Evolutionary conservation across 1,140 invertebrate genomes (phyloP).

Genomic region (Pachypsylla venusta): DNA sequence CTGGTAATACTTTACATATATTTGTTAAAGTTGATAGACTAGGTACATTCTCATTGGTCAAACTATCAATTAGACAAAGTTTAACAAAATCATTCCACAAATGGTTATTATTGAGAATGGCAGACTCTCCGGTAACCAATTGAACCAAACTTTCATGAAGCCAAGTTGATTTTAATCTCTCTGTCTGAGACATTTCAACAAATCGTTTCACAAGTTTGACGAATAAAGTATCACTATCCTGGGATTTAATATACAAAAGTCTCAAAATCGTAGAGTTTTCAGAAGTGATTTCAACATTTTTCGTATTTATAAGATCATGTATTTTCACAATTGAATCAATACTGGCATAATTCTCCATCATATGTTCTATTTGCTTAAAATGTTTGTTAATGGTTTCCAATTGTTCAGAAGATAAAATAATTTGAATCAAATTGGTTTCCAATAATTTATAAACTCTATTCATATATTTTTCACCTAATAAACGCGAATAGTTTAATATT

Average conservation of each 20-base stretch:
- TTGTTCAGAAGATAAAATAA: not conserved
- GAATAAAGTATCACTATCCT: not conserved
- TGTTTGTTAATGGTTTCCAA: too few relatives aligned
- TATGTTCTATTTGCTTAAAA: too few relatives aligned
- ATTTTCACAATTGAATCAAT: too few relatives aligned
- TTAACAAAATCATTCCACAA: slow-evolving; percentile 1
- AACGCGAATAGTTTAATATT: not conserved
- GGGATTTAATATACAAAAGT: not conserved
- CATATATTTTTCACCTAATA: not conserved
- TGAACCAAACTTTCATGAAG: not conserved
- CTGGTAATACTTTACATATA: not conserved
- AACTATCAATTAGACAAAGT: slow-evolving; percentile 1
- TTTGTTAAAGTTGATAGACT: not conserved
- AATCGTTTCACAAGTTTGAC: slow-evolving; percentile 1
- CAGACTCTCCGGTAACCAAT: not conserved
- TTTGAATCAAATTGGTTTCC: not conserved
- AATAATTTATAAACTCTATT: slow-evolving; percentile 4
- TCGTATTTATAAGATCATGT: too few relatives aligned
- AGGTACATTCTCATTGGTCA: slow-evolving; percentile 1
- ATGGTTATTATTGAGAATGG: not conserved
- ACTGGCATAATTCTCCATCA: too few relatives aligned
- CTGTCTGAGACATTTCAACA: not conserved
- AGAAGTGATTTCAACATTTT: too few relatives aligned
- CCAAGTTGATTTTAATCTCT: not conserved
- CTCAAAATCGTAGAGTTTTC: not conserved